Conservation (phyloP, 1,140 invertebrate species). For the Oreohelix idahoensis region DNA sequence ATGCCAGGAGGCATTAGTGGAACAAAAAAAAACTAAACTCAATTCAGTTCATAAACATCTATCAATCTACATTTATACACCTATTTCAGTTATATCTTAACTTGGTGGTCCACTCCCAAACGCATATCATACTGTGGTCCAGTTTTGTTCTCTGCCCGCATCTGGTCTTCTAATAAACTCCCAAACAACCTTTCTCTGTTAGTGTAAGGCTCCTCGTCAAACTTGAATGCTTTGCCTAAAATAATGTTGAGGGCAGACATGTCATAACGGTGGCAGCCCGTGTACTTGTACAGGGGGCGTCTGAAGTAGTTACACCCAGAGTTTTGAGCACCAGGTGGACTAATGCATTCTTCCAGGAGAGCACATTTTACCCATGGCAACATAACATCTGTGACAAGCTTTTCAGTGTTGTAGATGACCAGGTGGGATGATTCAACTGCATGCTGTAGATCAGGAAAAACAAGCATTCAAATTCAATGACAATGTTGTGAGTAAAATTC, state of each 20-base stretch:
- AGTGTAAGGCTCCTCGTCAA: constrained; percentile 48
- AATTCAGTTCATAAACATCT: too few relatives aligned
- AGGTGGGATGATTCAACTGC: constrained; percentile 81
- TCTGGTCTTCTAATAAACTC: constrained; percentile 37
- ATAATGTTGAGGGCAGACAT: constrained; percentile 91
- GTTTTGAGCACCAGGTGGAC: constrained; percentile 83
- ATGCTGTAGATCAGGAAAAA: constrained; percentile 75
- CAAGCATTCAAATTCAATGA: not conserved
- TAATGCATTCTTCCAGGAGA: constrained; percentile 88
- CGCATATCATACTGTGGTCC: not conserved
- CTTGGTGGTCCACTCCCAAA: not conserved
- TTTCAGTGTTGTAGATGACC: constrained; percentile 81
- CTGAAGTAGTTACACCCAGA: constrained; percentile 81
- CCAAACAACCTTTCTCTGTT: constrained; percentile 56
- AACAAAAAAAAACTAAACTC: too few relatives aligned
- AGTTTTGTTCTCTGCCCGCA: constrained; percentile 35
- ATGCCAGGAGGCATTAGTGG: too few relatives aligned
- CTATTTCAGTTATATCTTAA: not conserved
- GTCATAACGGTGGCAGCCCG: constrained; percentile 90
- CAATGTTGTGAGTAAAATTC: too few relatives aligned
- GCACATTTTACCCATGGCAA: constrained; percentile 94
- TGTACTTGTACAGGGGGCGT: constrained; percentile 93
- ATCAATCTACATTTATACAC: too few relatives aligned
- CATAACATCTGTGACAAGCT: constrained; percentile 79
- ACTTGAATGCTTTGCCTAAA: constrained; percentile 83